Evolutionary conservation across 2,888 invertebrate genomes (phyloP).

Genomic region (Abrostola tripartita): DNA sequence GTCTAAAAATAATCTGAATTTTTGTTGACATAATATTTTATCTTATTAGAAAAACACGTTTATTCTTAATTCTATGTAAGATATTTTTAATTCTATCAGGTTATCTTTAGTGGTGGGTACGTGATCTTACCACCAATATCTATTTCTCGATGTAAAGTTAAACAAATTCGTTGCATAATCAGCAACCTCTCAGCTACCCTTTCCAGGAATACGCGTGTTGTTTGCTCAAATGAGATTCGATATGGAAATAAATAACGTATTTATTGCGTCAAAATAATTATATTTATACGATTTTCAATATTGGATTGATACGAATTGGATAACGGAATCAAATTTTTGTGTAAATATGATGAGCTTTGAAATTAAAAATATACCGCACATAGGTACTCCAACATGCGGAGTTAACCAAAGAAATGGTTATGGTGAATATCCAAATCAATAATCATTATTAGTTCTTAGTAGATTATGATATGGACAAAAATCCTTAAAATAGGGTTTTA

Average conservation of each 20-base stretch:
- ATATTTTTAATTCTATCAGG: too few relatives aligned
- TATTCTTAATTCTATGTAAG: too few relatives aligned
- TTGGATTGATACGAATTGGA: background rate
- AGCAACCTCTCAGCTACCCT: background rate
- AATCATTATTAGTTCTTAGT: too few relatives aligned
- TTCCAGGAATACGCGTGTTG: background rate
- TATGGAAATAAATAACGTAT: background rate
- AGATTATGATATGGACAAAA: too few relatives aligned
- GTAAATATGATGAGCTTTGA: slow-evolving; percentile 1
- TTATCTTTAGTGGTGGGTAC: too few relatives aligned
- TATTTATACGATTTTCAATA: background rate
- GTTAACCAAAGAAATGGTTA: background rate
- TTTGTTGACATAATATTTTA: background rate
- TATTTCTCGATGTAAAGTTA: too few relatives aligned
- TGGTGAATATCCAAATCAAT: too few relatives aligned
- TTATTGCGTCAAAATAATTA: background rate
- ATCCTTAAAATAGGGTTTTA: too few relatives aligned
- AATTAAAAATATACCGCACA: background rate
- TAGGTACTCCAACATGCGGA: background rate
- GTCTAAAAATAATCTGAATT: slow-evolving; percentile 9
- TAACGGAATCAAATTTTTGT: slow-evolving; percentile 3
- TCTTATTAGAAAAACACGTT: too few relatives aligned
- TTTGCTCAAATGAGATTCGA: background rate
- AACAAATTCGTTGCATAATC: too few relatives aligned
- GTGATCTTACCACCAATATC: too few relatives aligned